Evolutionary conservation across 2,113 vertebrate genomes (phyloP).

Genomic region (Eclectus roratus): DNA sequence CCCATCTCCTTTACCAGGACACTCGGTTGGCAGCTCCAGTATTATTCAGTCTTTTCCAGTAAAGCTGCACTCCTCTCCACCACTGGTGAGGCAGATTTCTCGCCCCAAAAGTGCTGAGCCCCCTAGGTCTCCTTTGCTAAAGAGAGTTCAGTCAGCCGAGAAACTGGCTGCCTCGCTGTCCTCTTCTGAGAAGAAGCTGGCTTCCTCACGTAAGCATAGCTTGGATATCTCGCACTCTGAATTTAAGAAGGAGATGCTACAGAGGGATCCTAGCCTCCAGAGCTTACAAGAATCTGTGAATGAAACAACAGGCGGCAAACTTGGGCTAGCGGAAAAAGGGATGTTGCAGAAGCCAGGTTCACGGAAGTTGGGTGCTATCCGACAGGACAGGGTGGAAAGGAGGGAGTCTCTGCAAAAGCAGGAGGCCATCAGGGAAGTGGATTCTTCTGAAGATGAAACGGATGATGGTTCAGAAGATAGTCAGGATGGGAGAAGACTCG

Average conservation of each 20-base stretch:
- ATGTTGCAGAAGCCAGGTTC: conserved; percentile 84
- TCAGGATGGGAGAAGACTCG: conserved; percentile 79
- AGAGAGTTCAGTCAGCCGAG: conserved; percentile 93
- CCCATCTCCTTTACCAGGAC: conserved; percentile 86
- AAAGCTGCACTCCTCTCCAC: conserved; percentile 93
- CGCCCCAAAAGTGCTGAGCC: conserved; percentile 93
- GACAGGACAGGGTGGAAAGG: conserved; percentile 91
- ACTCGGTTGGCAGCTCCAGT: conserved; percentile 74
- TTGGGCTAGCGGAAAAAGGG: conserved; percentile 81
- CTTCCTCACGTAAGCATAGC: conserved; percentile 85
- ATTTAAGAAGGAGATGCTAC: conserved; percentile 93
- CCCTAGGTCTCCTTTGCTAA: conserved; percentile 92
- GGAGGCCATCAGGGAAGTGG: conserved; percentile 95
- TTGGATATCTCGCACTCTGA: conserved; percentile 89
- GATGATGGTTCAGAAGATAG: conserved; percentile 91
- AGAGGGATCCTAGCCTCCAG: conserved; percentile 85
- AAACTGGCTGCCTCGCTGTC: conserved; percentile 84
- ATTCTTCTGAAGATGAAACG: conserved; percentile 92
- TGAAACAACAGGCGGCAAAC: conserved; percentile 75
- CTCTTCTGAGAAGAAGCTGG: conserved; percentile 82
- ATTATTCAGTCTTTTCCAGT: conserved; percentile 84
- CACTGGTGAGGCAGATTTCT: conserved; percentile 88
- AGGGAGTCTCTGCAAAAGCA: conserved; percentile 94
- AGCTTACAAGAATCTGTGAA: conserved; percentile 83
- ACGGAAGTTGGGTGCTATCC: conserved; percentile 87